These are phyloP conservation scores for Leptinotarsa lineolata DNA, from an alignment of 1,140 invertebrate genomes.

Conservation along the genomic window DNA sequence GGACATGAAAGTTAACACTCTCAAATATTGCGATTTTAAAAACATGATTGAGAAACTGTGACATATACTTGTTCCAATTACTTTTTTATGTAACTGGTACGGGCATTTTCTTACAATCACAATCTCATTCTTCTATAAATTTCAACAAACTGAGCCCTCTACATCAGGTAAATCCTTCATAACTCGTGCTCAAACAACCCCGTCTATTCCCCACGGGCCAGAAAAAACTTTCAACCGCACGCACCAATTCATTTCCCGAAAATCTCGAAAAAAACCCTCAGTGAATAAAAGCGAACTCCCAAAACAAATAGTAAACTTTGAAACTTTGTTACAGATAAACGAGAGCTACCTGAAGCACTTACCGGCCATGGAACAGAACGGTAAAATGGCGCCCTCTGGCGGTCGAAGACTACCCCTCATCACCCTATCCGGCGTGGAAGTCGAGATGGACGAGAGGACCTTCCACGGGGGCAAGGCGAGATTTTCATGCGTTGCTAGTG, in stretches of 20 bases:
- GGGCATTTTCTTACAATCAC: too few species aligned
- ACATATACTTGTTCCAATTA: too few species aligned
- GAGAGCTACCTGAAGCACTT: constrained; percentile 36
- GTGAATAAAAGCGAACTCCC: not conserved
- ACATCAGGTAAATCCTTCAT: not conserved
- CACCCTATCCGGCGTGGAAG: constrained; percentile 44
- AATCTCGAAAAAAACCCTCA: too few species aligned
- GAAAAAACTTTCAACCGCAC: too few species aligned
- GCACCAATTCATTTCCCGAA: too few species aligned
- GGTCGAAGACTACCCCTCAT: constrained; percentile 35
- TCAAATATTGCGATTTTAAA: too few species aligned
- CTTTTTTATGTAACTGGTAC: too few species aligned
- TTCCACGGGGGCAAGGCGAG: constrained; percentile 46
- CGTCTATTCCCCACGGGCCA: not conserved
- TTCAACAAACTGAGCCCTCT: not conserved
- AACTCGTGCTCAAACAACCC: not conserved
- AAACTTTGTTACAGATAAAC: constrained; percentile 43
- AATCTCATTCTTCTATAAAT: too few species aligned
- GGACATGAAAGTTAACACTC: too few species aligned
- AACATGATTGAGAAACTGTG: too few species aligned
- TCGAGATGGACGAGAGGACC: constrained; percentile 44
- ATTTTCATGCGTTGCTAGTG: constrained; percentile 42
- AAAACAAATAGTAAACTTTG: not conserved
- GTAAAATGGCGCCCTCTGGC: constrained; percentile 19
- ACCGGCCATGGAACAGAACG: not conserved